These are phyloP conservation scores for Ormyrus labotus DNA, from an alignment of 2,888 invertebrate species.

Conservation along the genomic window DNA sequence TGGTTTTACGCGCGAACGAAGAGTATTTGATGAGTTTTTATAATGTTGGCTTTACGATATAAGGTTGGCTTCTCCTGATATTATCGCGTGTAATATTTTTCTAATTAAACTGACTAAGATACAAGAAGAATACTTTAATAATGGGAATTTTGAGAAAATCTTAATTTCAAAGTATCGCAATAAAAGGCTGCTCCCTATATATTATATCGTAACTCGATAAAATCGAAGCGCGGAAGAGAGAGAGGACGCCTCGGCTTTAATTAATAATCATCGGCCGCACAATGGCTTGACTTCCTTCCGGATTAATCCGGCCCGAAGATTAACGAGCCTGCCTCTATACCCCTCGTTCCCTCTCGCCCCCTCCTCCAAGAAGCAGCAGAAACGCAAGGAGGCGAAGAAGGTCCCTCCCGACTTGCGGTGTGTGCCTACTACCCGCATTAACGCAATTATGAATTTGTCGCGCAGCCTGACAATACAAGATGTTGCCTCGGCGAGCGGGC, in stretches of 20 bases:
- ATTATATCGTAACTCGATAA: no score
- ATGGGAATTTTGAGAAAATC: no score
- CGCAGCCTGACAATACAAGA: constrained; percentile 74
- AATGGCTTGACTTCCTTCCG: constrained; percentile 65
- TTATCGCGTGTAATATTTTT: no score
- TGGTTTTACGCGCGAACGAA: background rate
- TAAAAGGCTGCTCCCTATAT: no score
- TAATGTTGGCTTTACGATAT: background rate
- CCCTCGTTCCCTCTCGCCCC: constrained; percentile 54
- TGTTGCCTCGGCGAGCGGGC: constrained; percentile 63
- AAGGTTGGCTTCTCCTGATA: no score
- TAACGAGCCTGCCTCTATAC: constrained; percentile 65
- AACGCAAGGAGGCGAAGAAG: background rate
- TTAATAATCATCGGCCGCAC: constrained; percentile 69
- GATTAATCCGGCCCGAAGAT: constrained; percentile 70
- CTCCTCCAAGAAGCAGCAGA: background rate
- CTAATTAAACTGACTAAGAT: no score
- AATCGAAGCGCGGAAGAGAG: constrained; percentile 24
- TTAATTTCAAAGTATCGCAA: no score
- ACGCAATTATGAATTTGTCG: constrained; percentile 75
- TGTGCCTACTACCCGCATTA: constrained; percentile 67
- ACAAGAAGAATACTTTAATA: no score
- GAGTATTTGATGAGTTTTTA: constrained; percentile 22
- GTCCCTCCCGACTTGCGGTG: constrained; percentile 66
- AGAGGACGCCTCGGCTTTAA: constrained; percentile 61